Conservation (phyloP, 2,888 invertebrate genomes). For the Leistus spinibarbis region DNA sequence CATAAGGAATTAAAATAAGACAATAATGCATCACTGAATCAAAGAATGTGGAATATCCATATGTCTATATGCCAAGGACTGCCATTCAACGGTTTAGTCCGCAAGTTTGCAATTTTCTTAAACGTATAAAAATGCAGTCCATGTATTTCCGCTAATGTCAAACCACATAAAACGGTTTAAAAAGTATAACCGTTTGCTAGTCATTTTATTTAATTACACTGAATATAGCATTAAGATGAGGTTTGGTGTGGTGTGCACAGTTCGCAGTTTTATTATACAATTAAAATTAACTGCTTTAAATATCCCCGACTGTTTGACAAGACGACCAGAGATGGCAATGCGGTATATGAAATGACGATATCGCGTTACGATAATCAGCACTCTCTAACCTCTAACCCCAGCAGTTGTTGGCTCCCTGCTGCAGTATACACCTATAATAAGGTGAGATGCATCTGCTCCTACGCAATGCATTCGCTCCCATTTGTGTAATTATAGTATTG, state of each 20-base stretch:
- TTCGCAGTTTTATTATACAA: constrained; percentile 17
- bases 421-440: background rate
- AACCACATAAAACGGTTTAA: background rate
- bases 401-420: background rate
- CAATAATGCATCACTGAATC: no score
- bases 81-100: no score
- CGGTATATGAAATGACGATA: background rate
- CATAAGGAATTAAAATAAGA: no score
- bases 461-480: background rate
- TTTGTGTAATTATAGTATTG: background rate
- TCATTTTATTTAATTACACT: constrained; percentile 18
- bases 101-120: background rate
- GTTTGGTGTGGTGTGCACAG: background rate
- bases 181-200: constrained; percentile 9
- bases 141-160: background rate
- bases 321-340: background rate
- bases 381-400: background rate
- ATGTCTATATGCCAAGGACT: no score
- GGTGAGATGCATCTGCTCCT: background rate
- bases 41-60: no score
- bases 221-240: constrained; percentile 6
- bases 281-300: constrained; percentile 30
- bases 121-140: background rate
- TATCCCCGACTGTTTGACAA: constrained; percentile 19
- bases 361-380: background rate